Evolutionary conservation across 2,113 vertebrate species (phyloP).

Genomic region (Zeus faber): DNA sequence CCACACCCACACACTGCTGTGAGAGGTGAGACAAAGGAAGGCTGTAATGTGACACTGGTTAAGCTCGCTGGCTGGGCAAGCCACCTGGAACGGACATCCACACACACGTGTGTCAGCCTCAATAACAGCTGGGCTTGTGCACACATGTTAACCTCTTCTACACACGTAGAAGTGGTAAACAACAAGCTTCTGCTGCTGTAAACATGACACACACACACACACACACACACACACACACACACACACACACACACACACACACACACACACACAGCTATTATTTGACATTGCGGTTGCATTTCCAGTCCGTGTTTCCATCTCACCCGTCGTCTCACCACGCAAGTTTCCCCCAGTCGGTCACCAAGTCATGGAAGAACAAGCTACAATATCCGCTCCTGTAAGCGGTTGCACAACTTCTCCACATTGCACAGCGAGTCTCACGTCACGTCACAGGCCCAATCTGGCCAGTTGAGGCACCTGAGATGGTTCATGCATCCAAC

Average conservation of each 20-base stretch:
- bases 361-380: no score
- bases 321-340: no score
- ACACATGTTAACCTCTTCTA: background rate
- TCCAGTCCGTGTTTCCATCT: background rate
- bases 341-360: no score
- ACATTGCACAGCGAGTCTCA: no score
- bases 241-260: constrained; percentile 11
- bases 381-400: no score
- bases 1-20: constrained; percentile 18
- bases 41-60: constrained; percentile 59
- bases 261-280: background rate
- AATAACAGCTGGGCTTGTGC: background rate
- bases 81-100: constrained; percentile 53
- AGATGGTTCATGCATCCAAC: no score
- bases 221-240: background rate
- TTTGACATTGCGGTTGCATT: background rate
- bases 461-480: no score
- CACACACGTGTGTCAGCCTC: background rate
- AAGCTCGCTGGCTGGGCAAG: constrained; percentile 29
- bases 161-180: background rate
- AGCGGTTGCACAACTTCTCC: no score
- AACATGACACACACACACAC: background rate
- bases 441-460: no score
- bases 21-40: constrained; percentile 58
- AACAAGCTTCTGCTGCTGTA: background rate